Base-by-base conservation (phyloP, 2,113 vertebrate species). In the Rynchops niger region DNA sequence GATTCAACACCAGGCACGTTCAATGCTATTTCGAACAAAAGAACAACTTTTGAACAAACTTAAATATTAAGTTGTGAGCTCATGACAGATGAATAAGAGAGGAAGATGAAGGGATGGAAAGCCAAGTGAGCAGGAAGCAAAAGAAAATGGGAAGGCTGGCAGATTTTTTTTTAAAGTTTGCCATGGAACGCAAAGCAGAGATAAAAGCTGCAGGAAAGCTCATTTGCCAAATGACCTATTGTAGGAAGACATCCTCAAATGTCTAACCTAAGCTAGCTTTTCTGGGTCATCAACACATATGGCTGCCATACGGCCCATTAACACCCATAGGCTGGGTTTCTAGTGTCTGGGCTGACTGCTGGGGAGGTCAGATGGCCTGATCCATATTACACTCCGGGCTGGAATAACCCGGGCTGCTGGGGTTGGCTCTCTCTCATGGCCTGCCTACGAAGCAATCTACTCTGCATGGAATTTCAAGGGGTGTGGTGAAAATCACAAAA, bases 381-480 rank as follows among this genome's bases (percentile, higher is more conserved):
- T 59, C 76, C 45, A 27, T 12, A 29, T 93, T 83, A 80, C 16
- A 90, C 20, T 74, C 81, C 56, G 94, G 87, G 50, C 70, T 89
- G 80, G 76, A 97, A 88, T 73, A 95, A 95, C 32, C 10, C 17
- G 67, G 25, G 26, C 16, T 82, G 23, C 50, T 72, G 79, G 86
- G 47, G 34, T 6, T 85, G 86, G 32, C 69, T 74, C 15, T 45
- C 52, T 40, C 30, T 49, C 82, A 22, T 21, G 49, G 34, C 73
- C 80, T 97, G 76, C 86, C 85, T 74, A 30, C 0, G 2, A 83
- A 96, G 67, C 38, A 84, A 93, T 66, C 85, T 43, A 63, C 50
- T 90, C 86, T 95, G 81, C 63, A 73, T 82, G 82, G 96, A 97
- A 97, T 98, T 98, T 93, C 62, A 96, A 95, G 90, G 93, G 96